These are phyloP conservation scores for Plecotus auritus DNA, from an alignment of 2,113 vertebrate genomes.

Conservation along the genomic window DNA sequence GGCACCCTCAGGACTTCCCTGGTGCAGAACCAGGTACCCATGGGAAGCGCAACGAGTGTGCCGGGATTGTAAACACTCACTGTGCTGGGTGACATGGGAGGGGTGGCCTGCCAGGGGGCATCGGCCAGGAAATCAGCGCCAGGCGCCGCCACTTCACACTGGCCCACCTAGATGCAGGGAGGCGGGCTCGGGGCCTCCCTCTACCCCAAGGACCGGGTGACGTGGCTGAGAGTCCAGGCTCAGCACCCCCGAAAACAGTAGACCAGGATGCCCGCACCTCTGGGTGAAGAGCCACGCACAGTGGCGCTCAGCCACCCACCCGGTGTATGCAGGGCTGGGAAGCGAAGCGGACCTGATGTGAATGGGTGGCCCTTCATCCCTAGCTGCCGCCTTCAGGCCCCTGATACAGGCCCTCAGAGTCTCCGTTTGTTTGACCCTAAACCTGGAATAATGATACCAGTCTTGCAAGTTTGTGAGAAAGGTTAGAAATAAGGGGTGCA, in stretches of 20 bases:
- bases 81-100: background rate
- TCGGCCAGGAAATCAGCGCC: background rate
- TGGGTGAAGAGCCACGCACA: background rate
- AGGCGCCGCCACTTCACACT: background rate
- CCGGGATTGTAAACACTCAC: background rate
- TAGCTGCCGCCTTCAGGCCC: background rate
- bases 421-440: background rate
- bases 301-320: background rate
- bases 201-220: background rate
- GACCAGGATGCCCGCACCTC: background rate
- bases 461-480: background rate
- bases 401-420: background rate
- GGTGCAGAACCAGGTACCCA: background rate
- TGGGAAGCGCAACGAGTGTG: background rate
- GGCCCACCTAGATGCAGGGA: background rate
- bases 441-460: background rate
- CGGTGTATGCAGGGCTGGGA: fast-evolving
- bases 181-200: too few species aligned
- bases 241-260: too few species aligned
- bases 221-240: background rate
- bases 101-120: background rate
- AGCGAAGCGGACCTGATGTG: background rate
- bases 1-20: background rate
- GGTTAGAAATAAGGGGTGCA: background rate
- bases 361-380: too few species aligned